Conservation (phyloP, 2,888 invertebrate species). For the Sabatieria punctata region DNA sequence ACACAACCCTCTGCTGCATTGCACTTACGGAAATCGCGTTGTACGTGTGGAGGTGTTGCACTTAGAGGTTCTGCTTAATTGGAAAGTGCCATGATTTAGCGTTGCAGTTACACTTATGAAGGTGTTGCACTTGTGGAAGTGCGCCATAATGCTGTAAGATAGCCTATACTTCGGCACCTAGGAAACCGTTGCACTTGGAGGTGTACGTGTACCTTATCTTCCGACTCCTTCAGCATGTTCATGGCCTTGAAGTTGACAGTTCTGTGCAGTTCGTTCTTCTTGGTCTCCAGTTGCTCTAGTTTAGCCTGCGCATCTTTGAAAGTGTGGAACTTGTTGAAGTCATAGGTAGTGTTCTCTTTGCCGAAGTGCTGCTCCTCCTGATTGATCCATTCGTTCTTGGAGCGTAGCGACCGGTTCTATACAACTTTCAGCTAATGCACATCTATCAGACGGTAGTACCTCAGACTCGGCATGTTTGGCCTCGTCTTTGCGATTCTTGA, state of each 20-base stretch:
- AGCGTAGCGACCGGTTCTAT: constrained; percentile 25
- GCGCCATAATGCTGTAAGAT: too few relatives aligned
- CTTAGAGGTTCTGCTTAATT: too few relatives aligned
- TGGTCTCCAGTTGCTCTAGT: background rate
- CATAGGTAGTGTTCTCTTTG: constrained; percentile 35
- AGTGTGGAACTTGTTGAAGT: constrained; percentile 25
- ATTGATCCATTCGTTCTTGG: constrained; percentile 54
- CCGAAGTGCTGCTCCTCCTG: constrained; percentile 62
- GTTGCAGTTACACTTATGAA: too few relatives aligned
- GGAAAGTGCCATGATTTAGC: too few relatives aligned
- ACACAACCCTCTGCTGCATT: too few relatives aligned
- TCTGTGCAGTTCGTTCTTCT: constrained; percentile 46
- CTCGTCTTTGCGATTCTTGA: constrained; percentile 27
- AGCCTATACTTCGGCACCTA: background rate
- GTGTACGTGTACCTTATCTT: constrained; percentile 46
- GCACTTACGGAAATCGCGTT: too few relatives aligned
- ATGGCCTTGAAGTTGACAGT: constrained; percentile 66
- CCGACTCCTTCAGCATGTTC: constrained; percentile 64
- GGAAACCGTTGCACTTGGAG: too few relatives aligned
- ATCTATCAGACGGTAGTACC: constrained; percentile 24
- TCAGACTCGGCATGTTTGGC: constrained; percentile 24
- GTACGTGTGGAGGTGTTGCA: too few relatives aligned
- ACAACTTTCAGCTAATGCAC: too few relatives aligned
- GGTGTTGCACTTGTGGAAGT: too few relatives aligned
- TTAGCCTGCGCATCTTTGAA: constrained; percentile 10